Conservation (phyloP, 2,113 vertebrate species). For the Callocephalon fimbriatum region DNA sequence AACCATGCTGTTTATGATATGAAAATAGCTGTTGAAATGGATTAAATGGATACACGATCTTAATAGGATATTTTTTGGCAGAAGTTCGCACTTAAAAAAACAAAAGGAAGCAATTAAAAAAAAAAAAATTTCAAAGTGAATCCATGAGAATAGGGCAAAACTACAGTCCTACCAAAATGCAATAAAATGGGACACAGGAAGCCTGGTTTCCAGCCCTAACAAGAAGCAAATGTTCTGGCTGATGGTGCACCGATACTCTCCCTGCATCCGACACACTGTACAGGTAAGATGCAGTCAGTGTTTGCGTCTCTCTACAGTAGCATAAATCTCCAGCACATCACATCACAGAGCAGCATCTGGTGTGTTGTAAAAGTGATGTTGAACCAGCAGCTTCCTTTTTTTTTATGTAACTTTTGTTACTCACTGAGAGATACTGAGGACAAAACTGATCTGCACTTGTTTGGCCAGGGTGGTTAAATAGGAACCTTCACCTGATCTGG, state of each 20-base stretch:
- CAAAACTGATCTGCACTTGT: background rate
- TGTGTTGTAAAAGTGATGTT: background rate
- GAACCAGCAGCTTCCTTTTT: background rate
- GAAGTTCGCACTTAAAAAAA: background rate
- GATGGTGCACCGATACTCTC: background rate
- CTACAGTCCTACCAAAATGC: background rate
- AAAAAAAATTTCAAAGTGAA: background rate
- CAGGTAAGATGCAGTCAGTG: background rate
- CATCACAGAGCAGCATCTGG: background rate
- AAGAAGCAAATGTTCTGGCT: background rate
- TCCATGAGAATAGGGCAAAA: background rate
- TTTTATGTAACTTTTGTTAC: background rate
- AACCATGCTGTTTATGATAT: fast-evolving
- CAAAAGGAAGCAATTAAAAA: background rate
- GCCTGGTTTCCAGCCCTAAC: background rate
- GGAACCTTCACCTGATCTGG: background rate
- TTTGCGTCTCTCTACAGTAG: background rate
- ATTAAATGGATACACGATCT: background rate
- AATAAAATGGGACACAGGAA: background rate
- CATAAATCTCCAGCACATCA: background rate
- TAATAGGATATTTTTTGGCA: background rate
- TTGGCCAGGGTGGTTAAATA: background rate
- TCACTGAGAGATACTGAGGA: background rate
- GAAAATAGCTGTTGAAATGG: background rate
- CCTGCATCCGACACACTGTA: background rate